Base-by-base conservation (phyloP, 1,140 invertebrate genomes). In the Euwallacea similis region DNA sequence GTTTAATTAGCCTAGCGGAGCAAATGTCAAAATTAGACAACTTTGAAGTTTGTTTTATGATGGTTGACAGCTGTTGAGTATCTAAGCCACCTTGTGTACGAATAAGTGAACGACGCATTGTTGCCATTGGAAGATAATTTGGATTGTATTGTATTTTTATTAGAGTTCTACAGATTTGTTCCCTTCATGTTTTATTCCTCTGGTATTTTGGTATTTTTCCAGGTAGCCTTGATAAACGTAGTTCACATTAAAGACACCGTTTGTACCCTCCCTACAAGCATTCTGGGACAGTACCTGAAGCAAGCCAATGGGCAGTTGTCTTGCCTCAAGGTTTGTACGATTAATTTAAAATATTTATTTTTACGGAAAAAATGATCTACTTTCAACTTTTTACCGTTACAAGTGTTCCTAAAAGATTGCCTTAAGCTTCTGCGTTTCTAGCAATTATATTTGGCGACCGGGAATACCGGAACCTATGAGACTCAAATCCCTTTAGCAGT, bases 301-400 rank as follows among this genome's bases (percentile, higher is more conserved):
- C 90, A 92, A 82, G 89, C 90, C 13, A 92, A 91, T 76, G 91
- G 91, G 47, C 90, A 92, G 81, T 84, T 92, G 55, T 91, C 91
- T 55, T 92, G 89, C 82, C 84, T 93, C 59, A 91, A 93, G 86
- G 90, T 92, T 82, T 84, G 77, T 66, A 33, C 21, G 4, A 33
- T 33, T 33, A 1, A 33, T 33, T 33, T 33, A 33, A 33, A 33
- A 33, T 33, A 33, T 33, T 33, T 2, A 1, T 2, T 33, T 2
- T 8, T 53, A 53, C 15, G 50, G 8, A 15, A 6, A 15, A 53
- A 53, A 6, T 53, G 6, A 53, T 7, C 8, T 15, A 15, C 15
- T 6, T 53, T 53, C 6, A 4, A 33, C 21, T 33, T 33, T 33
- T 33, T 33, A 33, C 21, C 4, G 21, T 33, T 33, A 33, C 13